Conservation (phyloP, 2,113 vertebrate species). For the Amblyornis subalaris region DNA sequence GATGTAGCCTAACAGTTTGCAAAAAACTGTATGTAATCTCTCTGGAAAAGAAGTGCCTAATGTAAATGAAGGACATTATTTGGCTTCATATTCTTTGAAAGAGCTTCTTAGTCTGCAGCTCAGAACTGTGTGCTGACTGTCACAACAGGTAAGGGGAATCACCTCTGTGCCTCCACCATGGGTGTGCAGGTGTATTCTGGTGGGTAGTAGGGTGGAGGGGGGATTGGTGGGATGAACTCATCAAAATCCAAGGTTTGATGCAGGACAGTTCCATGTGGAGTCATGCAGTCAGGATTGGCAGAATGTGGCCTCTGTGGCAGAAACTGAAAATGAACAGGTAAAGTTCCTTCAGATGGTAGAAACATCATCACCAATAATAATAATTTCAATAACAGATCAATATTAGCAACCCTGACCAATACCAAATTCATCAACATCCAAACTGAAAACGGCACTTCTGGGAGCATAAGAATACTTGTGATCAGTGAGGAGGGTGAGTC, state of each 20-base stretch:
- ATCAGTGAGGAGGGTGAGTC: not conserved
- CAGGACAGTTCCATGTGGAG: constrained; percentile 86
- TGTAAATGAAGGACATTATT: not conserved
- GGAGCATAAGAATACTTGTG: not conserved
- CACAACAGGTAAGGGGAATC: not conserved
- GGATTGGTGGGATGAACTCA: constrained; percentile 94
- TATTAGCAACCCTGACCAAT: not conserved
- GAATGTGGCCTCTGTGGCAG: constrained; percentile 87
- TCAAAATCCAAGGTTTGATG: constrained; percentile 96
- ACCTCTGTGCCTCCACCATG: constrained; percentile 86
- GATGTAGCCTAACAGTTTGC: not conserved
- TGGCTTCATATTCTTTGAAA: not conserved
- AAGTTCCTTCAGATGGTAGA: not conserved
- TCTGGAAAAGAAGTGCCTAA: not conserved
- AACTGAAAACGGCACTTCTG: not conserved
- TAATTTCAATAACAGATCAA: not conserved
- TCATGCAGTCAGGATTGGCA: constrained; percentile 85
- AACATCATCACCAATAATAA: not conserved
- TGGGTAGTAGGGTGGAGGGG: constrained; percentile 95
- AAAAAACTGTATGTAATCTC: not conserved
- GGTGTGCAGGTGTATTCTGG: constrained; percentile 94
- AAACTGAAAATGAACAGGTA: constrained; percentile 79
- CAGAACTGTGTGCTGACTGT: not conserved
- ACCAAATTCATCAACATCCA: not conserved
- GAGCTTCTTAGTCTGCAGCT: not conserved